A percentile compares a stretch with the other conserved stretches of the same genome.
Evolutionary conservation across 1,140 invertebrate genomes (phyloP).

Genomic region (Lordiphosa clarofinis): DNA sequence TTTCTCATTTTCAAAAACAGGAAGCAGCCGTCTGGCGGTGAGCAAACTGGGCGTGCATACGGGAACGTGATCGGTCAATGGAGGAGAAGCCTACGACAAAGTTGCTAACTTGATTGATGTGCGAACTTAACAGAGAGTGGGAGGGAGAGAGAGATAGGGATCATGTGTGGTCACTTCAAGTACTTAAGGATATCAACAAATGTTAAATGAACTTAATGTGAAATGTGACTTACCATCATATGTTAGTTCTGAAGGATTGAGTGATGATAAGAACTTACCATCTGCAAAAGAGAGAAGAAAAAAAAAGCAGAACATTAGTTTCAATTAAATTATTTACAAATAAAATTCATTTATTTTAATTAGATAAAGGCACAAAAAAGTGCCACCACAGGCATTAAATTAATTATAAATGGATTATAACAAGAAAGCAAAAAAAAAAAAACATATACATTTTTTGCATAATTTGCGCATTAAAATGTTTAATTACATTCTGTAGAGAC

Average conservation of each 20-base stretch:
- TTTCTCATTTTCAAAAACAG: constrained; percentile 74
- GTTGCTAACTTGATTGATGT: constrained; percentile 63
- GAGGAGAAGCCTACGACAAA: constrained; percentile 22
- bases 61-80: constrained; percentile 42
- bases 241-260: constrained; percentile 80
- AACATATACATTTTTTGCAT: constrained; percentile 35
- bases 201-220: constrained; percentile 75
- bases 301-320: constrained; percentile 13
- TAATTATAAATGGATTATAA: constrained; percentile 37
- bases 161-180: no score
- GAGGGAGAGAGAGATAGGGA: no score
- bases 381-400: constrained; percentile 19
- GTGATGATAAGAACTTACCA: constrained; percentile 80
- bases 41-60: constrained; percentile 60
- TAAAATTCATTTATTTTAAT: constrained; percentile 35
- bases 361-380: constrained; percentile 15
- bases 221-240: constrained; percentile 80
- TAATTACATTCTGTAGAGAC: constrained; percentile 1
- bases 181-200: constrained; percentile 22
- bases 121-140: constrained; percentile 26
- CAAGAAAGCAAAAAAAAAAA: not conserved
- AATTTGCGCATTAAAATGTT: constrained; percentile 25
- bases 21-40: constrained; percentile 52
- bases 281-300: constrained; percentile 59
- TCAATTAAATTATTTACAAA: constrained; percentile 15